Evolutionary conservation across 2,888 invertebrate genomes (phyloP).

Genomic region (Eupithecia exiguata): DNA sequence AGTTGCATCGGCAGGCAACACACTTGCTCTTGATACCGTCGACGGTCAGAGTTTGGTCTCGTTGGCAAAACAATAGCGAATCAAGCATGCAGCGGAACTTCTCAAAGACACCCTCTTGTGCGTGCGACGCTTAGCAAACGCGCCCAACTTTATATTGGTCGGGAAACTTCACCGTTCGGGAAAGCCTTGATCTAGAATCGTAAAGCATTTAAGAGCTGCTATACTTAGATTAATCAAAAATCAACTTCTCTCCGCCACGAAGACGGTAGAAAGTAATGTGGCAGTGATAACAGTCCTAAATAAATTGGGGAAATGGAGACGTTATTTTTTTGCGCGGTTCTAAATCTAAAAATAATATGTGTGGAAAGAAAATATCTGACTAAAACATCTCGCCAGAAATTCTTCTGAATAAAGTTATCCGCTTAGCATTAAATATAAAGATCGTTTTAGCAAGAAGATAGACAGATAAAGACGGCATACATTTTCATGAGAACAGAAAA

Average conservation of each 20-base stretch:
- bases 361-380: slow-evolving; percentile 57
- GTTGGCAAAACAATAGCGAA: slow-evolving; percentile 78
- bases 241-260: slow-evolving; percentile 29
- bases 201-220: slow-evolving; percentile 30
- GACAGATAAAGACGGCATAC: slow-evolving; percentile 74
- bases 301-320: slow-evolving; percentile 42
- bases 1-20: slow-evolving; percentile 67
- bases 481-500: slow-evolving; percentile 74
- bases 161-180: slow-evolving; percentile 70
- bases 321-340: slow-evolving; percentile 56
- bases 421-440: slow-evolving; percentile 75
- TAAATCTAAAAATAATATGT: slow-evolving; percentile 64
- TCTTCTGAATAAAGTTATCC: slow-evolving; percentile 69
- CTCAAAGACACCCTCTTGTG: slow-evolving; percentile 79
- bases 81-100: slow-evolving; percentile 82
- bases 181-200: slow-evolving; percentile 57
- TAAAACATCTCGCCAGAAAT: slow-evolving; percentile 59
- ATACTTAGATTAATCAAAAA: slow-evolving; percentile 35
- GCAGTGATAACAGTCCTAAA: slow-evolving; percentile 38
- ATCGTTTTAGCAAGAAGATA: slow-evolving; percentile 74
- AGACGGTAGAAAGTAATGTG: slow-evolving; percentile 33
- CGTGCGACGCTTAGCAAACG: slow-evolving; percentile 77
- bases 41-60: slow-evolving; percentile 71
- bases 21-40: slow-evolving; percentile 59
- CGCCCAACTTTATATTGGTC: slow-evolving; percentile 80